Base-by-base conservation (phyloP, 2,888 invertebrate species). In the Heteromurus nitidus region DNA sequence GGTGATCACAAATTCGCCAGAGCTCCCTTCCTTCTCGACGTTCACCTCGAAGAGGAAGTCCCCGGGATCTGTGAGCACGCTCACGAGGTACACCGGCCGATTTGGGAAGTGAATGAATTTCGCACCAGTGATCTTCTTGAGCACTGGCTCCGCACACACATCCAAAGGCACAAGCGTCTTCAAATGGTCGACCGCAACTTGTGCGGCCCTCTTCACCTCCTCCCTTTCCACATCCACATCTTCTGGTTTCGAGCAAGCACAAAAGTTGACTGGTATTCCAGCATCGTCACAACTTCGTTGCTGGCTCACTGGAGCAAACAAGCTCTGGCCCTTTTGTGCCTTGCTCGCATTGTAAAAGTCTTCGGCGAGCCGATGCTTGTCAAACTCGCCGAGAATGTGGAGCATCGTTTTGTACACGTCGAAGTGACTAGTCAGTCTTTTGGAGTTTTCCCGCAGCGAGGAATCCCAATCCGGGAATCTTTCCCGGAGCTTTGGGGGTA, bases 21-120 rank as follows among this genome's bases (percentile, higher is more conserved):
- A 3, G 2, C 42, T n/a, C 3, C 20, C 30, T 5, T 58, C 22
- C 9, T 9, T 11, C 24, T 64, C 69, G 2, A 86, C 82, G 50
- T 72, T 83, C 2, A 84, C 84, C 68, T 86, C 86, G 70, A 86
- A 85, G 18, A 84, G 55, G 72, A 86, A 86, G 16, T 82, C 53
- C 5, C 86, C 86, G 31, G 86, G 86, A 3, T 31, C 16, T 7
- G 84, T 82, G 16, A 75, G 13, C 36, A 86, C 83, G 11, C 73
- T 83, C 3, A 86, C 76, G 44, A 86, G 55, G 22, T 80, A 82
- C 13, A 68, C 67, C 2, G 42, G 55, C 16, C n/a, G 24, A 2
- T n/a, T 18, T 7, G 28, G 42, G 22, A 67, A 3, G 11, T 42
- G 30, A 0, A 67, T 7, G n/a, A 16, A 75, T 0, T 28, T 31